These are phyloP conservation scores for Brotula barbata DNA, from an alignment of 2,797 vertebrate genomes.

Conservation along the genomic window DNA sequence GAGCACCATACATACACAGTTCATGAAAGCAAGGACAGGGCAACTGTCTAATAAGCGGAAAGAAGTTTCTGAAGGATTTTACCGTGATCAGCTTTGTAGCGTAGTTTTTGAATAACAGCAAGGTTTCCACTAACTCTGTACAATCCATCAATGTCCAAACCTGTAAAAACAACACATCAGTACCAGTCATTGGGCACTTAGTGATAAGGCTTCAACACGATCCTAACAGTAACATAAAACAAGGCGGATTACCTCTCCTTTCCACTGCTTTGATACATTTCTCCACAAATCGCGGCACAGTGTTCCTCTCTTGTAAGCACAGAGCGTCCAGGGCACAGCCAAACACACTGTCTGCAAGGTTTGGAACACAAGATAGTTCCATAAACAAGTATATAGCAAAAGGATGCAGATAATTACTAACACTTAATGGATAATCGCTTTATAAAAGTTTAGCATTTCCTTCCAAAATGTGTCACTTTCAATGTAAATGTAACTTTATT, in stretches of 20 bases:
- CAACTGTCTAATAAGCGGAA: conserved; percentile 21
- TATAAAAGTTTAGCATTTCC: no score
- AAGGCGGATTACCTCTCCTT: conserved; percentile 79
- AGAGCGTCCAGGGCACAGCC: conserved; percentile 85
- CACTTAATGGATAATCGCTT: no score
- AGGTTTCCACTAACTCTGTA: conserved; percentile 96
- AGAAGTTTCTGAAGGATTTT: conserved; percentile 42
- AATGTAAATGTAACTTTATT: no score
- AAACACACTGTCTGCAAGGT: conserved; percentile 88
- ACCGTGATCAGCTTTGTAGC: conserved; percentile 94
- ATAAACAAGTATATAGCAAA: neutral
- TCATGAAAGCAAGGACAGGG: conserved; percentile 48
- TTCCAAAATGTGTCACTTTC: no score
- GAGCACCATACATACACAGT: conserved; percentile 14
- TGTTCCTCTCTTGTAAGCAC: conserved; percentile 83
- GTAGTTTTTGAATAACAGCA: conserved; percentile 92
- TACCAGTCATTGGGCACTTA: neutral
- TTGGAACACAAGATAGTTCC: neutral
- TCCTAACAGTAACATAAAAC: neutral
- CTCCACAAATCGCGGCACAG: conserved; percentile 86
- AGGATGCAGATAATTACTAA: no score
- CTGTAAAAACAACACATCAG: conserved; percentile 63
- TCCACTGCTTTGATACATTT: conserved; percentile 88
- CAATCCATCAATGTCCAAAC: conserved; percentile 91
- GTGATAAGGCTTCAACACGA: neutral